Percentiles rank a stretch among this genome's conserved stretches.
phyloP scores from a whole-genome alignment of 2,113 vertebrate genomes.

The Bambusicola thoracicus region DNA sequence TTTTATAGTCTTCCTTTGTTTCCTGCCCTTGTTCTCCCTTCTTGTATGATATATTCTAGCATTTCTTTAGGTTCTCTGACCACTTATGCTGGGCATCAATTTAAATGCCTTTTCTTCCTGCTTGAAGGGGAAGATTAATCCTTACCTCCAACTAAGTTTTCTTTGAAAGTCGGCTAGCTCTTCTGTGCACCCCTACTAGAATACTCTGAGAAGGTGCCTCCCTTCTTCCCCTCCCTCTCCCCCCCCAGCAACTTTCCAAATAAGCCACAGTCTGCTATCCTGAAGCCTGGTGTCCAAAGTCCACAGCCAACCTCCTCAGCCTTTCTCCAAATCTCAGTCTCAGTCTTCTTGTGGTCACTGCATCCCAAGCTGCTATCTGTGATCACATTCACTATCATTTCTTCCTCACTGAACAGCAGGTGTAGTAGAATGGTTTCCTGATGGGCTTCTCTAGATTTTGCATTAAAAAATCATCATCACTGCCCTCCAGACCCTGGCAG shows the following conservation, averaged over 20 bases:
- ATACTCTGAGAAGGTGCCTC: neutral
- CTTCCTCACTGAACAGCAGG: fast-evolving
- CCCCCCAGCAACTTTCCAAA: neutral
- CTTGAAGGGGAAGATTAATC: neutral
- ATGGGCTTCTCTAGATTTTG: fast-evolving
- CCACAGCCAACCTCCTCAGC: neutral
- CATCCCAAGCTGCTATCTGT: neutral
- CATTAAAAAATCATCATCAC: neutral
- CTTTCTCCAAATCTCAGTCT: neutral
- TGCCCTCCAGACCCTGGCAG: neutral
- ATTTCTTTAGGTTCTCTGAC: neutral
- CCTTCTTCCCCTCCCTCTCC: no score
- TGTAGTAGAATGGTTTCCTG: neutral
- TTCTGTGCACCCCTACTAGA: neutral
- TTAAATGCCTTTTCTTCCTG: neutral
- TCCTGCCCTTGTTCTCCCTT: neutral
- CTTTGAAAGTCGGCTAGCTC: neutral
- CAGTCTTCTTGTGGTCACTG: neutral
- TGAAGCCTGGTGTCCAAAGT: neutral
- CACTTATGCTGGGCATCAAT: neutral
- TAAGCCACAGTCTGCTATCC: neutral
- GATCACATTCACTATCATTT: neutral
- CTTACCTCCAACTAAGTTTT: neutral
- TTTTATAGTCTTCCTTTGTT: neutral
- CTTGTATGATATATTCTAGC: neutral